These are phyloP conservation scores for Drosophila punjabiensis DNA, from an alignment of 1,140 invertebrate genomes.

Conservation along the genomic window DNA sequence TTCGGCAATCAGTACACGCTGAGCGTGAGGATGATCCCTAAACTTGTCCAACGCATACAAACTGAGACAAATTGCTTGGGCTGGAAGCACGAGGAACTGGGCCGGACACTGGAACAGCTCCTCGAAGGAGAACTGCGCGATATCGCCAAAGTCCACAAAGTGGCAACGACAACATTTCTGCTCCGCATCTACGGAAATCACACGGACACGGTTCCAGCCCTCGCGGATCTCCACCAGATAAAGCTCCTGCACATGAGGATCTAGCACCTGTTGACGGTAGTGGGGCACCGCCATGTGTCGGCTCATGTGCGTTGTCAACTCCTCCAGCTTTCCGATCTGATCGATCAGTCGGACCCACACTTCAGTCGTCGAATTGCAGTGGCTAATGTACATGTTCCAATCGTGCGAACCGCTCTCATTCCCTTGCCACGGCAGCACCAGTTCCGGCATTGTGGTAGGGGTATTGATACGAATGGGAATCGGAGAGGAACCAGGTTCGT, in stretches of 20 bases:
- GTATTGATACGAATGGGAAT: not conserved
- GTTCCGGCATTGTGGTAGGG: constrained; percentile 31
- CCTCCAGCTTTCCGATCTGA: constrained; percentile 69
- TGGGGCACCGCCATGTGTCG: constrained; percentile 49
- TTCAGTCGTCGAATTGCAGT: constrained; percentile 71
- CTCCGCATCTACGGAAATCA: constrained; percentile 57
- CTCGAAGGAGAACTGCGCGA: constrained; percentile 55
- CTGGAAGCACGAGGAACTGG: constrained; percentile 66
- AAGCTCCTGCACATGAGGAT: constrained; percentile 36
- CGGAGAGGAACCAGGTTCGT: constrained; percentile 18
- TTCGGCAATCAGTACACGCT: constrained; percentile 52
- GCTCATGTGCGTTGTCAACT: constrained; percentile 68
- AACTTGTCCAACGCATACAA: constrained; percentile 84
- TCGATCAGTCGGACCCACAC: constrained; percentile 81
- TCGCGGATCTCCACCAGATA: constrained; percentile 74
- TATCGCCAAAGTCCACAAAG: constrained; percentile 82
- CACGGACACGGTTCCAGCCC: constrained; percentile 80
- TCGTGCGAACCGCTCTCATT: constrained; percentile 28
- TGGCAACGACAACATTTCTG: constrained; percentile 68
- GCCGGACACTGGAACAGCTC: constrained; percentile 60
- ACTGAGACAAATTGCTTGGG: constrained; percentile 77
- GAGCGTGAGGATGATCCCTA: constrained; percentile 77
- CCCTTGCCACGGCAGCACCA: constrained; percentile 53
- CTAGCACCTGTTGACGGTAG: constrained; percentile 19
- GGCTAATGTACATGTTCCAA: constrained; percentile 80